Evolutionary conservation across 1,140 invertebrate genomes (phyloP).

Genomic region (Eufriesea mexicana): DNA sequence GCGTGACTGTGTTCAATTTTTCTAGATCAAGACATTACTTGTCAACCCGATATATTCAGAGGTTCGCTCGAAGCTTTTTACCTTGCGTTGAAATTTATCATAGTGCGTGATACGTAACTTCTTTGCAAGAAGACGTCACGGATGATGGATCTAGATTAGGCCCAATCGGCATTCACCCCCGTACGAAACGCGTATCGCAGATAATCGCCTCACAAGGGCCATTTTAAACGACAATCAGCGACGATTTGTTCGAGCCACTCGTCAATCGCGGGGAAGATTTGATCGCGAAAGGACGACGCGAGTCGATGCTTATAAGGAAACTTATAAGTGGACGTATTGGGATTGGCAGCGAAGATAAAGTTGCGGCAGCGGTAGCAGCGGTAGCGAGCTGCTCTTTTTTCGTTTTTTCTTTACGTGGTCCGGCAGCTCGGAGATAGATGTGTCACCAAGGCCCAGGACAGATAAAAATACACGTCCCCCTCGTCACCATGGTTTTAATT

Average conservation of each 20-base stretch:
- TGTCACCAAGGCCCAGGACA: slow-evolving; percentile 63
- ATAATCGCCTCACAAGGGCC: neutral
- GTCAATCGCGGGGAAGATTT: neutral
- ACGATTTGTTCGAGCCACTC: slow-evolving; percentile 1
- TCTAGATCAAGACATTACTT: too few species aligned
- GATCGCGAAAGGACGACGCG: neutral
- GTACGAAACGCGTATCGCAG: neutral
- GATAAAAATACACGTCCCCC: slow-evolving; percentile 79
- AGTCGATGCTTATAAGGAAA: slow-evolving; percentile 27
- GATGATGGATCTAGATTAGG: too few species aligned
- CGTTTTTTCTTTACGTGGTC: slow-evolving; percentile 22
- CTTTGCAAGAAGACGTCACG: too few species aligned
- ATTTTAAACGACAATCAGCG: slow-evolving; percentile 6
- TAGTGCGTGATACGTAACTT: too few species aligned
- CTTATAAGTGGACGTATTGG: slow-evolving; percentile 46
- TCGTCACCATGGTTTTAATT: slow-evolving; percentile 67
- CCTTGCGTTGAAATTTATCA: neutral
- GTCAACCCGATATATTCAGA: neutral
- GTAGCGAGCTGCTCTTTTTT: slow-evolving; percentile 9
- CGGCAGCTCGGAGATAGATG: slow-evolving; percentile 66
- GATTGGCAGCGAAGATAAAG: slow-evolving; percentile 60
- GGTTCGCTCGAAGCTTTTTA: neutral
- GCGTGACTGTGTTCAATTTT: too few species aligned
- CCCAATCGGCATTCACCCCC: neutral
- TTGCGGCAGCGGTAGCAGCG: slow-evolving; percentile 30